phyloP scores from a whole-genome alignment of 2,113 vertebrate genomes.

The Nymphicus hollandicus region DNA sequence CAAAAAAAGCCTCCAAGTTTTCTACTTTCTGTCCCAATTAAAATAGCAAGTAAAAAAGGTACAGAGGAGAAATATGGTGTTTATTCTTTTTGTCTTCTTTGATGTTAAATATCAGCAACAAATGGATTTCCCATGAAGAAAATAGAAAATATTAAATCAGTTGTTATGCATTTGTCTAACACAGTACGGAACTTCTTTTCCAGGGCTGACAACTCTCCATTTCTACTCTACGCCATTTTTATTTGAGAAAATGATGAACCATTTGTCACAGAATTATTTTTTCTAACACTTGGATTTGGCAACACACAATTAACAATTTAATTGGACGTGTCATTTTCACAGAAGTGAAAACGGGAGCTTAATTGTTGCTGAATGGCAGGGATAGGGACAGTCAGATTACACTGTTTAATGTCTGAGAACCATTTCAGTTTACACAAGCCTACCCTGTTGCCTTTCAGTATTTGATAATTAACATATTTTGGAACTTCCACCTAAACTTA shows the following conservation, averaged over 20 bases:
- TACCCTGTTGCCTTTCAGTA: background rate
- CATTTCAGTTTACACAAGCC: background rate
- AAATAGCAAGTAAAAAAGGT: background rate
- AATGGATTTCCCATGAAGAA: background rate
- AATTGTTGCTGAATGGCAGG: background rate
- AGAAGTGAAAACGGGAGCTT: background rate
- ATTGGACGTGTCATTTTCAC: background rate
- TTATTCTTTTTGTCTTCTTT: background rate
- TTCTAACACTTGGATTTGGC: background rate
- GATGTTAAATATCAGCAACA: background rate
- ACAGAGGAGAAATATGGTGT: background rate
- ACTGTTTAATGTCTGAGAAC: background rate
- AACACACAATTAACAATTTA: background rate
- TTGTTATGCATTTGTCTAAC: background rate
- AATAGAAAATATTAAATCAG: background rate
- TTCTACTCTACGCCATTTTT: background rate
- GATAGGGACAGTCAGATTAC: background rate
- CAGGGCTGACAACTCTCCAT: background rate
- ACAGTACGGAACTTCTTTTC: background rate
- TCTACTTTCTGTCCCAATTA: background rate
- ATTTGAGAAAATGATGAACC: background rate
- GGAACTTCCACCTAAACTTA: background rate
- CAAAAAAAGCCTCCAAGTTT: background rate
- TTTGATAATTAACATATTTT: background rate
- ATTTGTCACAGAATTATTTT: background rate